phyloP scores from a whole-genome alignment of 2,113 vertebrate genomes.

The Amphiprion ocellaris region DNA sequence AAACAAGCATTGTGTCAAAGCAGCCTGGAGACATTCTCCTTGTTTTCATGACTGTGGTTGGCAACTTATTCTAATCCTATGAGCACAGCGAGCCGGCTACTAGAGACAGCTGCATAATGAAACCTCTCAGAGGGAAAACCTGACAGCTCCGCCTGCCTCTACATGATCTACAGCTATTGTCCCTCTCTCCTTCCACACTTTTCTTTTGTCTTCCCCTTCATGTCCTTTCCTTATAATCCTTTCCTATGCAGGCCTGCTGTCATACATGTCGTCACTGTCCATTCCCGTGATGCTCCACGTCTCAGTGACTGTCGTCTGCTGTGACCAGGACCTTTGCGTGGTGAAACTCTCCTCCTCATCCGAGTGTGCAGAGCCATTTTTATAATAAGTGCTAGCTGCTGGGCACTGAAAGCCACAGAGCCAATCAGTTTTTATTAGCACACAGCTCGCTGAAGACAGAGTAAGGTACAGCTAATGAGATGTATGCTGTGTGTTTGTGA shows the following conservation, averaged over 20 bases:
- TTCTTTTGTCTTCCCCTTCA: constrained; percentile 28
- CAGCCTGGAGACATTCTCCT: constrained; percentile 37
- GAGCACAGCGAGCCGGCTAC: constrained; percentile 47
- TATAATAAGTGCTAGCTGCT: constrained; percentile 61
- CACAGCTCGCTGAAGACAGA: constrained; percentile 51
- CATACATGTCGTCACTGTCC: constrained; percentile 4
- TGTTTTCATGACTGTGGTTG: constrained; percentile 58
- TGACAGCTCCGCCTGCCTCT: constrained; percentile 56
- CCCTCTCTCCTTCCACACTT: not conserved
- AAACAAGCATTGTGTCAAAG: constrained; percentile 59
- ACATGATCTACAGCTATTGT: constrained; percentile 54
- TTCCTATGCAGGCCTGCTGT: constrained; percentile 5
- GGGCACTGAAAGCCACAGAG: constrained; percentile 48
- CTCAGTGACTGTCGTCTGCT: not conserved
- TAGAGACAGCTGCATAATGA: constrained; percentile 72
- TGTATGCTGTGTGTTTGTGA: constrained; percentile 30
- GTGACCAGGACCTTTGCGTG: not conserved
- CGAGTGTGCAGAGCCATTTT: constrained; percentile 58
- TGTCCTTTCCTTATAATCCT: constrained; percentile 11
- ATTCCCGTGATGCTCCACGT: not conserved
- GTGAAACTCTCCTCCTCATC: constrained; percentile 22
- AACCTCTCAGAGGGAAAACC: constrained; percentile 67
- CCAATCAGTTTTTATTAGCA: constrained; percentile 56
- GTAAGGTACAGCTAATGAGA: constrained; percentile 61
- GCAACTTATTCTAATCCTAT: constrained; percentile 69